Conservation (phyloP, 2,888 invertebrate genomes). For the Sarcophaga caerulescens region DNA sequence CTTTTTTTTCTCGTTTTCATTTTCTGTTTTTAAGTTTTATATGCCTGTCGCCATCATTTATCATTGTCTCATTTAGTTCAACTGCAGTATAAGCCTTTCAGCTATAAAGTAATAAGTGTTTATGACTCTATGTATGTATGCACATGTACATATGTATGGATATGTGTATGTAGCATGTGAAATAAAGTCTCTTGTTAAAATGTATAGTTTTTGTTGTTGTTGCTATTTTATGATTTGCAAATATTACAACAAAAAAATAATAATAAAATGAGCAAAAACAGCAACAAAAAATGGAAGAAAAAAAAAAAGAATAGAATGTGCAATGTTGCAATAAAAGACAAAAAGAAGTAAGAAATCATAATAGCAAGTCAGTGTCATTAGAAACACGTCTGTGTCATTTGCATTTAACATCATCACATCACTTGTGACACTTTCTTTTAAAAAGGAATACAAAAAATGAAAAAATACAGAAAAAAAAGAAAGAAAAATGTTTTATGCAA, state of each 20-base stretch:
- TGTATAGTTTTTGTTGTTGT: neutral
- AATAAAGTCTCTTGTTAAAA: neutral
- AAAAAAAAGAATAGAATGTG: neutral
- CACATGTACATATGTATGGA: constrained; percentile 29
- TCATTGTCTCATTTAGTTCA: constrained; percentile 71
- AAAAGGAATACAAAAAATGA: constrained; percentile 24
- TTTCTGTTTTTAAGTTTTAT: constrained; percentile 3
- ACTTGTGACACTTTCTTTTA: constrained; percentile 58
- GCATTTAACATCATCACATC: constrained; percentile 62
- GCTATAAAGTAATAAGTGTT: constrained; percentile 65
- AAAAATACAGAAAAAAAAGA: neutral
- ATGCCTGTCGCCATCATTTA: constrained; percentile 67
- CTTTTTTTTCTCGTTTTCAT: neutral
- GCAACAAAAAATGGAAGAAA: constrained; percentile 15
- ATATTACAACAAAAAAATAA: constrained; percentile 22
- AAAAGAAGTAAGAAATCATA: constrained; percentile 1
- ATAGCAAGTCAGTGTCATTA: constrained; percentile 64
- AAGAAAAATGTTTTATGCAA: constrained; percentile 10
- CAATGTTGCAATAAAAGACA: neutral
- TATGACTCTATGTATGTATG: constrained; percentile 47
- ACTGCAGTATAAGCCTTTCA: constrained; percentile 66
- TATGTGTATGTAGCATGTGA: constrained; percentile 28
- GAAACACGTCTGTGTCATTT: constrained; percentile 65
- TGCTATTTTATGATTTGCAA: constrained; percentile 6
- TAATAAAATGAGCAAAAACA: constrained; percentile 10